Percentiles rank a stretch among this genome's conserved stretches.
phyloP scores from a whole-genome alignment of 92 coral and sea anemone species.

The Bergia sp. region DNA sequence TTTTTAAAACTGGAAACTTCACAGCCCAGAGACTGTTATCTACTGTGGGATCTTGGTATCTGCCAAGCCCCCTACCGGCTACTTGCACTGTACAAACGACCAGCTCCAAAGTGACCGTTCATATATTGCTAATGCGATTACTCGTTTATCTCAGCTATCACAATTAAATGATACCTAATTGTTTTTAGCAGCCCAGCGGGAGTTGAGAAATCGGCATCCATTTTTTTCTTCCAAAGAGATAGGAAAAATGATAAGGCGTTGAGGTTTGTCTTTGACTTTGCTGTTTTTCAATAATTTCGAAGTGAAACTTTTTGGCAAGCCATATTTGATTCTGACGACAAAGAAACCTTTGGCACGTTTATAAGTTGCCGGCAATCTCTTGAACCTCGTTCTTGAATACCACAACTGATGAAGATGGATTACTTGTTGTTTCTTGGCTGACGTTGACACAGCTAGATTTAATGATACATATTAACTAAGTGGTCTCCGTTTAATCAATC shows the following conservation, averaged over 20 bases:
- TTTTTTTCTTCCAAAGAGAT: not conserved
- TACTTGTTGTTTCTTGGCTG: slow-evolving; percentile 11
- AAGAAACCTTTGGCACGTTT: not conserved
- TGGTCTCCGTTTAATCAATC: not conserved
- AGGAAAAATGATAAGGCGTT: not conserved
- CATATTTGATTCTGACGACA: not conserved
- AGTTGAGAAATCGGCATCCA: not conserved
- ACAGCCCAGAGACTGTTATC: not conserved
- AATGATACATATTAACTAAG: not conserved
- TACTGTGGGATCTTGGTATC: slow-evolving; percentile 16
- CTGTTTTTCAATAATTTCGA: not conserved
- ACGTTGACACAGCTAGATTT: slow-evolving; percentile 44
- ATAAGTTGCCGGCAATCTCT: slow-evolving; percentile 8
- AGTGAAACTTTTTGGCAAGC: not conserved
- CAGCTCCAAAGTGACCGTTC: not conserved
- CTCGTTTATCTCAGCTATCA: slow-evolving; percentile 42
- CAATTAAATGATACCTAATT: slow-evolving; percentile 24
- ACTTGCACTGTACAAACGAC: not conserved
- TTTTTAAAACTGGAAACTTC: not conserved
- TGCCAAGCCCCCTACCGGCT: not conserved
- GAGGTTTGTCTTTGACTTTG: not conserved
- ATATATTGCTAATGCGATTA: slow-evolving; percentile 26
- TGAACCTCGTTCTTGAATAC: not conserved
- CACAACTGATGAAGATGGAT: slow-evolving; percentile 29
- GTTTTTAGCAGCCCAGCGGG: slow-evolving; percentile 33